These are phyloP conservation scores for Trichechus manatus DNA, from an alignment of 2,113 vertebrate genomes.

Conservation along the genomic window DNA sequence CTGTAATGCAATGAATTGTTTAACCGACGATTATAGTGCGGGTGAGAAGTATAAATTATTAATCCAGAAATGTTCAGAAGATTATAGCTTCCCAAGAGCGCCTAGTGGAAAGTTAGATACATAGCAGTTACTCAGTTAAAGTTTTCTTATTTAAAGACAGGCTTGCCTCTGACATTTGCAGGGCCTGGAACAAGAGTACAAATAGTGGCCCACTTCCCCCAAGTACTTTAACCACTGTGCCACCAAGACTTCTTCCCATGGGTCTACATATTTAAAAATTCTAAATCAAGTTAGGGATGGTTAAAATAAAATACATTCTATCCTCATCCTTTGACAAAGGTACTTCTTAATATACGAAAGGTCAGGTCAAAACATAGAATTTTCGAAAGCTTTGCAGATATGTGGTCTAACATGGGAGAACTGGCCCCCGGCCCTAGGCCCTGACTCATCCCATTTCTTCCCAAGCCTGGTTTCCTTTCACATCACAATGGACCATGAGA, in stretches of 20 bases:
- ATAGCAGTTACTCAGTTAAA: background rate
- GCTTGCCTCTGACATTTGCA: background rate
- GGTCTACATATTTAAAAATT: background rate
- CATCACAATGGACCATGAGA: background rate
- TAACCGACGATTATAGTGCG: background rate
- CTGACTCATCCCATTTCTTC: background rate
- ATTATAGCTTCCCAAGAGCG: background rate
- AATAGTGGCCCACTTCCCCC: background rate
- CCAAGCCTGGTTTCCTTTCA: background rate
- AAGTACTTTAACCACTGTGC: background rate
- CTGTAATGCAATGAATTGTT: background rate
- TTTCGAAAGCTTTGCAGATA: background rate
- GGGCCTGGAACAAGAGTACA: background rate
- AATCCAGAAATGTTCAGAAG: background rate
- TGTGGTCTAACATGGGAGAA: background rate
- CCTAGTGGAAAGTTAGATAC: background rate
- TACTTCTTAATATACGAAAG: background rate
- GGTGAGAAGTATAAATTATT: background rate
- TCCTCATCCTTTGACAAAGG: background rate
- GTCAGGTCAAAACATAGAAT: background rate
- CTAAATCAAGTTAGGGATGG: background rate
- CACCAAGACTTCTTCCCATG: background rate
- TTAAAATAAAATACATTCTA: slow-evolving; percentile 7
- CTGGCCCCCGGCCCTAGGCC: background rate
- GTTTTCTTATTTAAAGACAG: background rate